Conservation (phyloP, 2,888 invertebrate genomes). For the Hydrotaea diabolus region DNA sequence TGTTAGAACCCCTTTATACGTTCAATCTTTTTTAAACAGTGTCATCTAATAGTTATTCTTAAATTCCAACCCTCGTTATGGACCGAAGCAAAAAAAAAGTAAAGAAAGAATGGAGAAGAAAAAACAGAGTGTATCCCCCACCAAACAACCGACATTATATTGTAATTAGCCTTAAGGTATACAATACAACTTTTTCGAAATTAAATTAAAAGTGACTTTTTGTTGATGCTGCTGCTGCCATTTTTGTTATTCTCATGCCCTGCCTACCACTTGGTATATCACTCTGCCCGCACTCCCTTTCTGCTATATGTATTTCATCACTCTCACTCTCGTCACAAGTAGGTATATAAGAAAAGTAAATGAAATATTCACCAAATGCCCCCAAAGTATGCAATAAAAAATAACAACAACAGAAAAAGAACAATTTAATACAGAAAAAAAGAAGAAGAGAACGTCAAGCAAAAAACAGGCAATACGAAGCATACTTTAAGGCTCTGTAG, state of each 20-base stretch:
- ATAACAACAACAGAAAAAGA: not conserved
- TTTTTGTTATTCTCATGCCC: not conserved
- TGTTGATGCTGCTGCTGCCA: slow-evolving; percentile 7
- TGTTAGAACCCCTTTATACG: too few species aligned
- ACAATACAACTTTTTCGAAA: slow-evolving; percentile 52
- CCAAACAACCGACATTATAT: slow-evolving; percentile 29
- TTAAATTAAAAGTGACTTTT: slow-evolving; percentile 63
- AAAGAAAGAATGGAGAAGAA: not conserved
- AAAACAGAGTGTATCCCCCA: not conserved
- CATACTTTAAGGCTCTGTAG: slow-evolving; percentile 9
- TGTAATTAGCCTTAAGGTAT: slow-evolving; percentile 59
- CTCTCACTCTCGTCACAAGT: not conserved
- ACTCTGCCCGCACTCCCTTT: not conserved
- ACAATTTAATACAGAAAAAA: not conserved
- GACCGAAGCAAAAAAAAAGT: not conserved
- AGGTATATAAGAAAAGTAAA: slow-evolving; percentile 39
- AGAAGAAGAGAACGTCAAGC: not conserved
- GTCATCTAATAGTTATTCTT: too few species aligned
- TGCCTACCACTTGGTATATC: not conserved
- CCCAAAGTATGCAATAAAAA: slow-evolving; percentile 22
- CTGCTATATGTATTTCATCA: not conserved
- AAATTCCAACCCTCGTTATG: not conserved
- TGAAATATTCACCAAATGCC: slow-evolving; percentile 31
- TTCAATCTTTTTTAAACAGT: too few species aligned
- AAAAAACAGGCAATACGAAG: not conserved